phyloP scores from a whole-genome alignment of 1,140 invertebrate genomes.

The Nylanderia fulva region DNA sequence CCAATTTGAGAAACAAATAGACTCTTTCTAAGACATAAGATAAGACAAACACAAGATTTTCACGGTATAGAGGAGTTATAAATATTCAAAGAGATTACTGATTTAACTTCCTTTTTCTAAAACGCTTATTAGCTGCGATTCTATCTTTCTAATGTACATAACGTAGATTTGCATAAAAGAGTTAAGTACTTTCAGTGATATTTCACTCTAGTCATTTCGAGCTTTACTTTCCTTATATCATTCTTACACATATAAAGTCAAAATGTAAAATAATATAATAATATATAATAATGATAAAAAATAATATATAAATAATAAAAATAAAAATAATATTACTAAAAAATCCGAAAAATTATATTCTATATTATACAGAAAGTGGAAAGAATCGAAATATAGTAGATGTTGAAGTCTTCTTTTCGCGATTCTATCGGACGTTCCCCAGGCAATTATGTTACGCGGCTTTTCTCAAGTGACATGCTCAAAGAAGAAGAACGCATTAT shows the following conservation, averaged over 20 bases:
- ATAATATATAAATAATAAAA: neutral
- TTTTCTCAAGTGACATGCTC: neutral
- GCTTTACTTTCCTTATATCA: neutral
- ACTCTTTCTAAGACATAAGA: slow-evolving; percentile 32
- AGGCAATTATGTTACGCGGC: slow-evolving; percentile 33
- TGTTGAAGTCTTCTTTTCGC: neutral
- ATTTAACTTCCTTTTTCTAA: slow-evolving; percentile 46
- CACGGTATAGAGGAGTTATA: slow-evolving; percentile 25
- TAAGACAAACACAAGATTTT: slow-evolving; percentile 59
- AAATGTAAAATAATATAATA: neutral
- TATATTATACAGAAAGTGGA: neutral
- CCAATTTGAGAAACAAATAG: slow-evolving; percentile 68
- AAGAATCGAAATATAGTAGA: neutral
- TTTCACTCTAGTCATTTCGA: neutral
- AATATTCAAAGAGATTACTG: slow-evolving; percentile 52
- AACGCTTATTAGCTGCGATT: slow-evolving; percentile 35
- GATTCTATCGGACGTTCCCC: slow-evolving; percentile 21
- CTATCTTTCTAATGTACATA: neutral
- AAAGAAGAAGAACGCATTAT: neutral
- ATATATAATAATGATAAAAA: neutral
- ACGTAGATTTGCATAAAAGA: slow-evolving; percentile 35
- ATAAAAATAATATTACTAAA: neutral
- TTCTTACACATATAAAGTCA: neutral
- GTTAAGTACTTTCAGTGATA: neutral
- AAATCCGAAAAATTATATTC: neutral